Evolutionary conservation across 2,113 vertebrate species (phyloP).

Genomic region (Pollachius pollachius): DNA sequence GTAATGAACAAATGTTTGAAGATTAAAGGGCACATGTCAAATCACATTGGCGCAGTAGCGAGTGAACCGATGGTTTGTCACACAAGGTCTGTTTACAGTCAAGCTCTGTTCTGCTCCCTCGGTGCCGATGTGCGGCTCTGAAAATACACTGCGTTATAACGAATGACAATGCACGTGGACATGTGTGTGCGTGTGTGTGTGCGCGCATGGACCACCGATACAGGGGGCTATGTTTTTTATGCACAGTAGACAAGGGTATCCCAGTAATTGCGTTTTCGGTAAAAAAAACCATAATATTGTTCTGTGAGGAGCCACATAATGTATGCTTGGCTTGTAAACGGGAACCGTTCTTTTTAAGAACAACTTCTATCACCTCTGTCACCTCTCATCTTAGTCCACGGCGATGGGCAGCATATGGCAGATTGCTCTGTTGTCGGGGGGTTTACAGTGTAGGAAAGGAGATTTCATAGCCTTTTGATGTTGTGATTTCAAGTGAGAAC

Average conservation of each 20-base stretch:
- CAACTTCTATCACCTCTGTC: neutral
- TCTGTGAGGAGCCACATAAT: too few relatives aligned
- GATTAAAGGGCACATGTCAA: constrained; percentile 38
- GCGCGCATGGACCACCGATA: too few relatives aligned
- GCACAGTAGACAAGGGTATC: too few relatives aligned
- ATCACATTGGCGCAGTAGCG: constrained; percentile 21
- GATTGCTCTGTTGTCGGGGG: neutral
- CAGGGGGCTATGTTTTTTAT: too few relatives aligned
- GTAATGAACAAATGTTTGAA: too few relatives aligned
- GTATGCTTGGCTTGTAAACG: too few relatives aligned
- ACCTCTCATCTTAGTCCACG: neutral
- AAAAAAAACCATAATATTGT: too few relatives aligned
- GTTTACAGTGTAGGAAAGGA: constrained; percentile 41
- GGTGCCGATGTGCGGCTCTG: neutral
- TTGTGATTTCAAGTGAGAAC: constrained; percentile 59
- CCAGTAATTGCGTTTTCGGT: too few relatives aligned
- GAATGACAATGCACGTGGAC: too few relatives aligned
- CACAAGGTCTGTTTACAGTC: constrained; percentile 17
- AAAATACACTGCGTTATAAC: too few relatives aligned
- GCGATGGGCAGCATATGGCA: neutral
- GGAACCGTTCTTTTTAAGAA: too few relatives aligned
- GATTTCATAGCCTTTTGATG: constrained; percentile 56
- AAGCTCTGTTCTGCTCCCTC: neutral
- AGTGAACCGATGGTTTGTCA: neutral
- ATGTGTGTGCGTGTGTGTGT: too few relatives aligned